Conservation (phyloP, 2,888 invertebrate genomes). For the Laothoe populi region DNA sequence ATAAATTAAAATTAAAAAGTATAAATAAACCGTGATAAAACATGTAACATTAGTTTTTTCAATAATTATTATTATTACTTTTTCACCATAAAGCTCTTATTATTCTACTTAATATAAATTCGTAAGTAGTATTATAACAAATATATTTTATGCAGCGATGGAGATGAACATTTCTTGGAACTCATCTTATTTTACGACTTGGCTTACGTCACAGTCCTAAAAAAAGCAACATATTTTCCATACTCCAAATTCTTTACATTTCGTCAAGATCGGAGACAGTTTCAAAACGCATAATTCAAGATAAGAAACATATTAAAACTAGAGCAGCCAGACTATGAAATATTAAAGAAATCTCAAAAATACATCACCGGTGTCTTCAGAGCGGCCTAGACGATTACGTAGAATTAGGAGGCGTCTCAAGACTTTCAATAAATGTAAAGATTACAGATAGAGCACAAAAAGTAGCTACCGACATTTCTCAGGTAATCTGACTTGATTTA, state of each 20-base stretch:
- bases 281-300: neutral
- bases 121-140: too few relatives aligned
- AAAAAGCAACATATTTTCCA: neutral
- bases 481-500: conserved; percentile 57
- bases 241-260: neutral
- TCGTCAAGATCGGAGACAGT: neutral
- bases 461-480: conserved; percentile 28
- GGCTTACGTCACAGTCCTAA: too few relatives aligned
- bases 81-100: too few relatives aligned
- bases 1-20: too few relatives aligned
- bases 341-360: conserved; percentile 3
- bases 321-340: conserved; percentile 5
- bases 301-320: neutral
- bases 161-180: too few relatives aligned
- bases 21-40: too few relatives aligned
- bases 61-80: too few relatives aligned
- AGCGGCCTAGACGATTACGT: conserved; percentile 7
- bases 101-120: too few relatives aligned
- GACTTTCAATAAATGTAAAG: conserved; percentile 25
- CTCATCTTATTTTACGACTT: too few relatives aligned
- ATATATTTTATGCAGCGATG: too few relatives aligned
- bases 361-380: conserved; percentile 30
- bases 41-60: too few relatives aligned
- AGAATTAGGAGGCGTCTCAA: conserved; percentile 24
- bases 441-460: conserved; percentile 27